A percentile compares a stretch with the other conserved stretches of the same genome.
phyloP scores from a whole-genome alignment of 2,113 vertebrate genomes.

The Monopterus albus region DNA sequence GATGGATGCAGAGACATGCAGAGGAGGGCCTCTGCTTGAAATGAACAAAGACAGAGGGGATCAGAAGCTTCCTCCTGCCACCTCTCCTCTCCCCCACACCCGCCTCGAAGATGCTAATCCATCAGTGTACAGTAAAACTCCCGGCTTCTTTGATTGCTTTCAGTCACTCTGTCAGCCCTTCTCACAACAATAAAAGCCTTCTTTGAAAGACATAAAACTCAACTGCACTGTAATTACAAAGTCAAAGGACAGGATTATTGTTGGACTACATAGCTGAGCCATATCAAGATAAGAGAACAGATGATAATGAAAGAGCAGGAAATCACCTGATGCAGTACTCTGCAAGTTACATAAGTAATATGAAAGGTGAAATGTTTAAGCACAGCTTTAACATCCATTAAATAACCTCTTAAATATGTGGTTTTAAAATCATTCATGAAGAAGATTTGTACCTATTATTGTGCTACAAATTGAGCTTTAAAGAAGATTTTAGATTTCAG shows the following conservation, averaged over 20 bases:
- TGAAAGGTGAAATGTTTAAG: background rate
- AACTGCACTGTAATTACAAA: constrained; percentile 40
- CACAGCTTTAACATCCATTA: constrained; percentile 6
- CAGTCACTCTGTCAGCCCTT: constrained; percentile 45
- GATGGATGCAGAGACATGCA: constrained; percentile 27
- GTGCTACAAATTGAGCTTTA: too few species aligned
- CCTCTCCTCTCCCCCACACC: background rate
- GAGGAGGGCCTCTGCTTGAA: constrained; percentile 37
- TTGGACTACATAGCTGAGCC: constrained; percentile 3
- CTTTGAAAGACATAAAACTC: constrained; percentile 39
- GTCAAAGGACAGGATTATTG: constrained; percentile 46
- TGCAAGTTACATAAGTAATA: constrained; percentile 12
- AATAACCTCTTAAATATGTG: constrained; percentile 4
- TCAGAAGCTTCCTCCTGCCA: constrained; percentile 33
- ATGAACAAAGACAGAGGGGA: constrained; percentile 56
- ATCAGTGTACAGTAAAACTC: constrained; percentile 68
- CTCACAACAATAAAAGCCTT: constrained; percentile 59
- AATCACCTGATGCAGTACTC: constrained; percentile 50
- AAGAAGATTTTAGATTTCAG: too few species aligned
- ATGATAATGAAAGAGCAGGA: constrained; percentile 50
- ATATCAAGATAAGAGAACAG: constrained; percentile 46
- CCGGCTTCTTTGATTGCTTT: constrained; percentile 63
- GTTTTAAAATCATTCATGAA: background rate
- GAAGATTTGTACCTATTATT: too few species aligned
- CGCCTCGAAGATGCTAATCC: constrained; percentile 71